These are phyloP conservation scores for Stictonetta naevosa DNA, from an alignment of 2,113 vertebrate species.

Conservation along the genomic window DNA sequence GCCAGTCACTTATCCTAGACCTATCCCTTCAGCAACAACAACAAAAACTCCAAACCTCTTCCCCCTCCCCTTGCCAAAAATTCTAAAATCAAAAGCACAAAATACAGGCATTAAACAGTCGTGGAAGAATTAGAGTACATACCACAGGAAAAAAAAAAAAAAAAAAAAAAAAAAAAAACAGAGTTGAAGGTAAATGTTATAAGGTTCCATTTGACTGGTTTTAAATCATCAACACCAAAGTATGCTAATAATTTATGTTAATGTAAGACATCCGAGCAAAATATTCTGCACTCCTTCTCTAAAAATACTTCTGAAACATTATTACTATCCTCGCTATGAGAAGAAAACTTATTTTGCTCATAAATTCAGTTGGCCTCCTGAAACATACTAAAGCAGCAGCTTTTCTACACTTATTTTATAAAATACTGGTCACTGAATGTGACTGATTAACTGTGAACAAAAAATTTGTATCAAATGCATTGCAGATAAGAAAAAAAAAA, in stretches of 20 bases:
- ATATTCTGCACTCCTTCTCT: neutral
- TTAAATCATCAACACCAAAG: neutral
- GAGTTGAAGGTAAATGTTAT: neutral
- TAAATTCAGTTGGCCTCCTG: neutral
- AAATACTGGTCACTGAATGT: neutral
- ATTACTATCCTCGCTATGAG: neutral
- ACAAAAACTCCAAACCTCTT: neutral
- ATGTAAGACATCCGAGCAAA: neutral
- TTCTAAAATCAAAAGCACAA: neutral
- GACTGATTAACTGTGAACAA: neutral
- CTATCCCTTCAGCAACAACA: neutral
- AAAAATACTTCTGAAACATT: neutral
- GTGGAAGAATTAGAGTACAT: neutral
- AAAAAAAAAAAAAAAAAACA: no score
- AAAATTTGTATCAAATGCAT: neutral
- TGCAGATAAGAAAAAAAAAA: neutral
- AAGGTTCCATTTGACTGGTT: neutral
- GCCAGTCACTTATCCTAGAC: neutral
- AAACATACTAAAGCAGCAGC: neutral
- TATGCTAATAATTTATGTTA: neutral
- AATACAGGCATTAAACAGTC: neutral
- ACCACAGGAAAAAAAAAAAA: no score
- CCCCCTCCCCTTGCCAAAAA: neutral
- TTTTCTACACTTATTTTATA: neutral
- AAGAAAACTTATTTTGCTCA: neutral